Evolutionary conservation across 2,888 invertebrate species (phyloP), one percentile per base, ranked within the genome.

Genomic region (Rhimphoctona megacephalus): DNA sequence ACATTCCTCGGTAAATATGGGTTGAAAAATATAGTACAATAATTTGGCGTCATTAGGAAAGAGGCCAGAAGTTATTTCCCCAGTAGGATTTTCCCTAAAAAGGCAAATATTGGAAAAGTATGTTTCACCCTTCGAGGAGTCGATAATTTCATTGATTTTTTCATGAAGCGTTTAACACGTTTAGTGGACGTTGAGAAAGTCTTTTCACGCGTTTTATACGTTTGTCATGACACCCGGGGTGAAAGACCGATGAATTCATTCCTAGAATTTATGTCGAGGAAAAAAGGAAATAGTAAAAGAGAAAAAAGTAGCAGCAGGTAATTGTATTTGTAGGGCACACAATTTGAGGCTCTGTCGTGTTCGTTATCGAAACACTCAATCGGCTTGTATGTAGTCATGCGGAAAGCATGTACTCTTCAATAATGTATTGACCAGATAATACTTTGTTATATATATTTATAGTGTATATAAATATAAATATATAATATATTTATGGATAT

Each of bases 351-450:
- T 77, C 54, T 81, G 72, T 80, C 83, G 83, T 81, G 83, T 69
- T 52, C 46, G 78, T 69, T 87, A 85, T 86, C 84, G 84, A 86
- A 84, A 81, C 73, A 79, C 70, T 81, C 84, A 78, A 86, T 86
- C 86, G 72, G 76, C 83, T 86, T 83, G 77, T 76, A 72, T 52
- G 33, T 78, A 84, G 73, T 77, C 84, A 81, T 81, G 81, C 70
- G 57, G 39, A 83, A 70, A 74, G 61, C 82, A 70, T 46, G 81
- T 77, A 69, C 64, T 81, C 73, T 72, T 81, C 77, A 83, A 83
- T 83, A 78, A 87, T 81, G 52, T 83, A 81, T 74, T 67, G 57
- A 69, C 43, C 80, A 25, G 33, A 54, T 87, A 54, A 76, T 74
- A 69, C 25, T 73, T 43, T 36, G 49, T 61, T 22, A 46, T 66